These are phyloP conservation scores for Musca vetustissima DNA, from an alignment of 1,140 invertebrate species.

Conservation along the genomic window DNA sequence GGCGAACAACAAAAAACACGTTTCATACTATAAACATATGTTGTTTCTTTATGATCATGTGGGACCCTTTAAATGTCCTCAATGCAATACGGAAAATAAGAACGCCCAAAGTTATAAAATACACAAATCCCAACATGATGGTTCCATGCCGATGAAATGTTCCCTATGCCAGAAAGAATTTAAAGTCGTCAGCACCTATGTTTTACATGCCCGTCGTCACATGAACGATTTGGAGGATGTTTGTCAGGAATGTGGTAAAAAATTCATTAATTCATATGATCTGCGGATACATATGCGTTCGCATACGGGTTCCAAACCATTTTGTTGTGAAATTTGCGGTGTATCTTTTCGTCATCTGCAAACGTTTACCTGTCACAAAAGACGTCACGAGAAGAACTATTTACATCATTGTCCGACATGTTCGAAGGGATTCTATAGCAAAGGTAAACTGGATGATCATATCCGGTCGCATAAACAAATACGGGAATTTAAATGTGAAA, in stretches of 20 bases:
- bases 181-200: neutral
- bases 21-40: constrained; percentile 15
- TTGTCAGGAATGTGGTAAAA: constrained; percentile 47
- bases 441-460: constrained; percentile 11
- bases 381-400: constrained; percentile 17
- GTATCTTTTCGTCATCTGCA: constrained; percentile 35
- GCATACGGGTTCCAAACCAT: constrained; percentile 38
- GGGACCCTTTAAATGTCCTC: neutral
- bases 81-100: neutral
- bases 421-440: constrained; percentile 10
- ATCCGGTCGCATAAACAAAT: constrained; percentile 16
- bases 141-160: neutral
- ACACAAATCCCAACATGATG: neutral
- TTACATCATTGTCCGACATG: constrained; percentile 22
- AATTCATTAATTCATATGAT: constrained; percentile 46
- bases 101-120: neutral
- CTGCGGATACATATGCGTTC: constrained; percentile 30
- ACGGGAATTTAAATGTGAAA: constrained; percentile 3
- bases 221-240: constrained; percentile 41
- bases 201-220: constrained; percentile 42
- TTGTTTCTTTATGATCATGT: constrained; percentile 5
- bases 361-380: constrained; percentile 2
- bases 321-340: constrained; percentile 48
- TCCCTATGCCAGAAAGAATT: neutral
- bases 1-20: neutral